These are phyloP conservation scores for Cydia splendana DNA, from an alignment of 1,140 invertebrate genomes.

Conservation along the genomic window DNA sequence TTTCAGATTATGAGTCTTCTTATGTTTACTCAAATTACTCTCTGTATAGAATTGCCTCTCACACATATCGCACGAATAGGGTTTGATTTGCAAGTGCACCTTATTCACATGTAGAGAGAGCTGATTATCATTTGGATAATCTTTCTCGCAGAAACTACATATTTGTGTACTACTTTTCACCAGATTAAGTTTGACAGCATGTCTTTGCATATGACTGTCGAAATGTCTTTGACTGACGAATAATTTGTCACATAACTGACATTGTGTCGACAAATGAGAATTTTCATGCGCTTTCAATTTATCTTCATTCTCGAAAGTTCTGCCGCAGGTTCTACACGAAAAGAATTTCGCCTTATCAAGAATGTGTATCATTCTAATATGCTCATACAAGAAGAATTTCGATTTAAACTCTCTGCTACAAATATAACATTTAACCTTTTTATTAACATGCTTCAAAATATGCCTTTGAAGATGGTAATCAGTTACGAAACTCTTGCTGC, in stretches of 20 bases:
- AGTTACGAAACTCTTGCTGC: conserved; percentile 67
- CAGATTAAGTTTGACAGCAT: conserved; percentile 51
- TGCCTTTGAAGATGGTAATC: conserved; percentile 67
- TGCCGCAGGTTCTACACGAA: conserved; percentile 55
- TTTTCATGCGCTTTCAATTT: conserved; percentile 54
- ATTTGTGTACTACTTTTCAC: conserved; percentile 44
- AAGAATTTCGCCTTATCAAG: conserved; percentile 42
- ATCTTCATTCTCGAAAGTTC: conserved; percentile 44
- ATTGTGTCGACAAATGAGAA: conserved; percentile 51
- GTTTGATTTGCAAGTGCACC: conserved; percentile 71
- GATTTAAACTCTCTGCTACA: conserved; percentile 57
- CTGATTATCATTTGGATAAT: conserved; percentile 61
- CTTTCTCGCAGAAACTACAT: conserved; percentile 71
- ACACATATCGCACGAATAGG: conserved; percentile 71
- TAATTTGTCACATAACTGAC: conserved; percentile 60
- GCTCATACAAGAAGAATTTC: conserved; percentile 63
- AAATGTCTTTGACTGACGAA: conserved; percentile 53
- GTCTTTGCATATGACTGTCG: conserved; percentile 61
- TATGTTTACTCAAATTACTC: conserved; percentile 62
- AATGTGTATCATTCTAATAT: conserved; percentile 59
- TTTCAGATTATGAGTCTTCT: conserved; percentile 57
- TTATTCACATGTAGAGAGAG: conserved; percentile 71
- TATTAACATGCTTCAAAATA: conserved; percentile 57
- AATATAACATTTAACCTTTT: conserved; percentile 50
- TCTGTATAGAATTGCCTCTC: conserved; percentile 66